Conservation (phyloP, 2,113 vertebrate genomes). For the Scalopus aquaticus region DNA sequence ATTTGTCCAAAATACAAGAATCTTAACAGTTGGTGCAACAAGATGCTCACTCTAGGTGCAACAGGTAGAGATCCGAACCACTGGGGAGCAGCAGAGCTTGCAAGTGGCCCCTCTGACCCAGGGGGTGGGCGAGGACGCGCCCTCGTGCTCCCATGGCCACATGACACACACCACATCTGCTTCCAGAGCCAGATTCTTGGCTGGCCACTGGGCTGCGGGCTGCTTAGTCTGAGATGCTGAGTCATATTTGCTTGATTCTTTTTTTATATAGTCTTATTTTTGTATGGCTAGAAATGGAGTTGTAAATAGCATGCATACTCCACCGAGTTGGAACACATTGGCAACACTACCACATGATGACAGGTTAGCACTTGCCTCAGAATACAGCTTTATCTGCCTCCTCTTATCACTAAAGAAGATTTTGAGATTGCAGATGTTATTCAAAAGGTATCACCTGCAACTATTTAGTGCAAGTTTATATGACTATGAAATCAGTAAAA, state of each 20-base stretch:
- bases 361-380: not conserved
- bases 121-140: not conserved
- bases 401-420: not conserved
- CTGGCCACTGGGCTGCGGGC: not conserved
- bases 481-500: not conserved
- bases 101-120: rapidly evolving
- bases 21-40: not conserved
- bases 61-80: not conserved
- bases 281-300: not conserved
- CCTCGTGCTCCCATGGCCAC: no score
- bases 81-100: no score
- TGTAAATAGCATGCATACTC: not conserved
- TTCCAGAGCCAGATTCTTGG: not conserved
- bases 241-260: not conserved
- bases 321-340: not conserved
- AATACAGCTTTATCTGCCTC: not conserved
- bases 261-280: not conserved
- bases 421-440: not conserved
- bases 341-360: not conserved
- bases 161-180: not conserved
- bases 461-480: not conserved
- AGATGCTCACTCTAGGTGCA: not conserved
- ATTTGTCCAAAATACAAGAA: not conserved
- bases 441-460: not conserved
- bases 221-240: not conserved